phyloP scores from a whole-genome alignment of 2,888 invertebrate species.

The Steinernema scapterisci region DNA sequence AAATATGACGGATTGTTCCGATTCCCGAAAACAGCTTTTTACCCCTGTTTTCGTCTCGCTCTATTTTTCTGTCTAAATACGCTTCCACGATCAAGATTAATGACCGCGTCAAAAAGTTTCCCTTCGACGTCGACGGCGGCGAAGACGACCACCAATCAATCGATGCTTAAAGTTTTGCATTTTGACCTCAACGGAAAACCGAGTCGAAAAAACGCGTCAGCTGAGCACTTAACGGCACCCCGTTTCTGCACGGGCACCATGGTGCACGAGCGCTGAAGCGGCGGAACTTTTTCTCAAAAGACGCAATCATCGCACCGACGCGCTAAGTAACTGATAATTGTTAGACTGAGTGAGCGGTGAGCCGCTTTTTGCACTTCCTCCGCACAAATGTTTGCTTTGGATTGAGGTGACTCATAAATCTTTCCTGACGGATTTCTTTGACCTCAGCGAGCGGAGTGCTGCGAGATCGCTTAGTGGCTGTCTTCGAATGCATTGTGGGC shows the following conservation, averaged over 20 bases:
- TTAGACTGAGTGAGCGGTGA: not conserved
- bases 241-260: not conserved
- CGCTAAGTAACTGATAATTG: constrained; percentile 26
- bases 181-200: constrained; percentile 18
- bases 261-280: not conserved
- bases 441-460: not conserved
- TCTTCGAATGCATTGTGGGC: too few species aligned
- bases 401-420: not conserved
- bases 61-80: too few species aligned
- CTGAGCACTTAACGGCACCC: constrained; percentile 27
- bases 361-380: constrained; percentile 21
- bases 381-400: constrained; percentile 28
- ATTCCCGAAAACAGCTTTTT: too few species aligned
- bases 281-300: constrained; percentile 22
- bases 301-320: not conserved
- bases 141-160: not conserved
- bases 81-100: too few species aligned
- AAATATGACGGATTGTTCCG: too few species aligned
- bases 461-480: too few species aligned
- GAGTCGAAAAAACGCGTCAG: constrained; percentile 18
- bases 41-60: too few species aligned
- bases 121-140: too few species aligned
- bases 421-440: not conserved
- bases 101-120: too few species aligned
- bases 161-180: constrained; percentile 5